These are phyloP conservation scores for Nesospiza acunhae DNA, from an alignment of 2,113 vertebrate species.

Conservation along the genomic window DNA sequence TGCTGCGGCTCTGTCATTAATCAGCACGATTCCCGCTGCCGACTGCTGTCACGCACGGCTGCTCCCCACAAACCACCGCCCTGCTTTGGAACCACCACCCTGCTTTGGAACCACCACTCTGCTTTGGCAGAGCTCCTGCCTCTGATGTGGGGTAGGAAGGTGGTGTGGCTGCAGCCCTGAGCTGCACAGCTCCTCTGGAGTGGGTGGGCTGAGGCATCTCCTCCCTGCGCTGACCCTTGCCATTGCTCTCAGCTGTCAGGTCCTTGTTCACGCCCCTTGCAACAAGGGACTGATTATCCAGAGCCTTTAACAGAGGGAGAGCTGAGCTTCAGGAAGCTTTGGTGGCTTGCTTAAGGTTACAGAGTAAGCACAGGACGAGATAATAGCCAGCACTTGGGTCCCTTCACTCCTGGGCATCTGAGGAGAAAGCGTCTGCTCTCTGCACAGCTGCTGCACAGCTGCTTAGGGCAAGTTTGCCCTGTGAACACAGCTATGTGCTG, in stretches of 20 bases:
- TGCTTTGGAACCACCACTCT: neutral
- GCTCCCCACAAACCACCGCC: neutral
- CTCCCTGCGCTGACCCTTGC: neutral
- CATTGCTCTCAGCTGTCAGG: neutral
- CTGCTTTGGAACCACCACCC: accelerated
- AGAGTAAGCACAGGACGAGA: neutral
- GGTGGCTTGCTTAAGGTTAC: neutral
- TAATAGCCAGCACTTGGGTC: neutral
- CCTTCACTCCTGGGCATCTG: neutral
- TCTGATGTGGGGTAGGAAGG: neutral
- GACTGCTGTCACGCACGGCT: accelerated
- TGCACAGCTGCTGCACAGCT: conserved; percentile 24
- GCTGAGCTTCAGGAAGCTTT: neutral
- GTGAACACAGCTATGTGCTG: neutral
- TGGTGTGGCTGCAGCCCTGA: neutral
- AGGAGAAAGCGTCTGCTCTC: neutral
- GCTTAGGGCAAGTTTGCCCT: neutral
- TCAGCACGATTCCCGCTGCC: neutral
- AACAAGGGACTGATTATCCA: neutral
- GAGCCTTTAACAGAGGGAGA: neutral
- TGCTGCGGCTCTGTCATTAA: neutral
- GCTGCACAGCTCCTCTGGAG: neutral
- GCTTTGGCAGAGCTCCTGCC: neutral
- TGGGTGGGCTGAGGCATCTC: neutral
- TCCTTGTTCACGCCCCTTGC: neutral